A percentile compares a stretch with the other conserved stretches of the same genome.
phyloP scores from a whole-genome alignment of 1,140 invertebrate species.

The Octopus sinensis region DNA sequence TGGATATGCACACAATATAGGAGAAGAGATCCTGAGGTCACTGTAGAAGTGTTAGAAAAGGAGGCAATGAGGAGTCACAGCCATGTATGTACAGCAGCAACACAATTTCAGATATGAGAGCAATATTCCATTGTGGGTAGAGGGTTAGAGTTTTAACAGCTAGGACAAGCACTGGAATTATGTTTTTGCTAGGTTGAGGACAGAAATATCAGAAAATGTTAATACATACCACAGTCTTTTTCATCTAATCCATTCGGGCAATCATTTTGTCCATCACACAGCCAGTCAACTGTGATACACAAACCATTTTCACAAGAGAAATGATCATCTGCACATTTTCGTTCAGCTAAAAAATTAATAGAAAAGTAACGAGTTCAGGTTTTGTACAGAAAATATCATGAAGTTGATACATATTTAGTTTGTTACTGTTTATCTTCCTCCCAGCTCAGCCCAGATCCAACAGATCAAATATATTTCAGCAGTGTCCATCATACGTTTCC shows the following conservation, averaged over 20 bases:
- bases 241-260: slow-evolving; percentile 58
- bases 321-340: slow-evolving; percentile 36
- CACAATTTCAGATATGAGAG: not conserved
- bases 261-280: slow-evolving; percentile 64
- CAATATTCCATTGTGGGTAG: not conserved
- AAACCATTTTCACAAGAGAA: slow-evolving; percentile 60
- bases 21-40: not conserved
- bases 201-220: slow-evolving; percentile 22
- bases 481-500: too few relatives aligned
- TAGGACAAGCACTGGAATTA: too few relatives aligned
- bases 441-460: too few relatives aligned
- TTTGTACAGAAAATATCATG: not conserved
- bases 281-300: slow-evolving; percentile 58
- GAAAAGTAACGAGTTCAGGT: not conserved
- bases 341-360: slow-evolving; percentile 20
- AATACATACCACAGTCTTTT: slow-evolving; percentile 64
- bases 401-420: too few relatives aligned
- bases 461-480: too few relatives aligned
- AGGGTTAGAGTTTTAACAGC: not conserved
- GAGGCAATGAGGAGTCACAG: not conserved
- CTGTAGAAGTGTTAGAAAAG: not conserved
- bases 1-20: too few relatives aligned
- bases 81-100: not conserved
- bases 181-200: not conserved
- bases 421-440: too few relatives aligned